phyloP scores from a whole-genome alignment of 2,888 invertebrate genomes.

The Hirtodrosophila cameraria region DNA sequence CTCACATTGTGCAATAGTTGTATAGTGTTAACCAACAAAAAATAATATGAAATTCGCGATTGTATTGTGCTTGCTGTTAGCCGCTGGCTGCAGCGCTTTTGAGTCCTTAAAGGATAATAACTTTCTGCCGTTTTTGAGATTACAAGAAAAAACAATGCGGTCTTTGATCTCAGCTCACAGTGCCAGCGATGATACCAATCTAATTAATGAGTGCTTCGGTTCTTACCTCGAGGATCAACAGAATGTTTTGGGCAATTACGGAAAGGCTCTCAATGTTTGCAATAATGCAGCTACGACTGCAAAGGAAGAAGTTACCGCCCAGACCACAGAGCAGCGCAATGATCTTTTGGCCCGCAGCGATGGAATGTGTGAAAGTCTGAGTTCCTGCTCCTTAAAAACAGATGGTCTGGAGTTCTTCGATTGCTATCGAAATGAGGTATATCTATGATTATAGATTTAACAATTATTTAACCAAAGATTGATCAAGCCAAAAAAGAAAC shows the following conservation, averaged over 20 bases:
- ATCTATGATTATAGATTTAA: too few species aligned
- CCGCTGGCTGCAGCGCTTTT: constrained; percentile 38
- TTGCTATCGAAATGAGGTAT: constrained; percentile 63
- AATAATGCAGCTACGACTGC: constrained; percentile 16
- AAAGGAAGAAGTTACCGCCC: constrained; percentile 44
- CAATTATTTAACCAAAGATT: too few species aligned
- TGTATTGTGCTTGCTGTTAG: constrained; percentile 57
- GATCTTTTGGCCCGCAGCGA: constrained; percentile 47
- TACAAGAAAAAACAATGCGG: constrained; percentile 53
- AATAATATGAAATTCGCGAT: constrained; percentile 44
- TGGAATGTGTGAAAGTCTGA: constrained; percentile 47
- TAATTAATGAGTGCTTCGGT: constrained; percentile 55
- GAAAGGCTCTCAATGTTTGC: constrained; percentile 52
- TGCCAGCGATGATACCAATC: constrained; percentile 23
- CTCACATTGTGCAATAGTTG: constrained; percentile 9
- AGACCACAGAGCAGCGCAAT: constrained; percentile 48
- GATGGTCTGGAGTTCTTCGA: constrained; percentile 67
- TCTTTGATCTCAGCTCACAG: constrained; percentile 41
- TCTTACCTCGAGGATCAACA: constrained; percentile 52
- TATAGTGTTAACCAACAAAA: neutral
- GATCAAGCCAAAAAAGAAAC: too few species aligned
- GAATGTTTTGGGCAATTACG: constrained; percentile 32
- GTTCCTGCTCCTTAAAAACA: constrained; percentile 52
- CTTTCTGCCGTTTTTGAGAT: constrained; percentile 33
- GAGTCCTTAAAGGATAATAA: constrained; percentile 26